phyloP scores from a whole-genome alignment of 2,113 vertebrate species.

The Hippopotamus amphibius region DNA sequence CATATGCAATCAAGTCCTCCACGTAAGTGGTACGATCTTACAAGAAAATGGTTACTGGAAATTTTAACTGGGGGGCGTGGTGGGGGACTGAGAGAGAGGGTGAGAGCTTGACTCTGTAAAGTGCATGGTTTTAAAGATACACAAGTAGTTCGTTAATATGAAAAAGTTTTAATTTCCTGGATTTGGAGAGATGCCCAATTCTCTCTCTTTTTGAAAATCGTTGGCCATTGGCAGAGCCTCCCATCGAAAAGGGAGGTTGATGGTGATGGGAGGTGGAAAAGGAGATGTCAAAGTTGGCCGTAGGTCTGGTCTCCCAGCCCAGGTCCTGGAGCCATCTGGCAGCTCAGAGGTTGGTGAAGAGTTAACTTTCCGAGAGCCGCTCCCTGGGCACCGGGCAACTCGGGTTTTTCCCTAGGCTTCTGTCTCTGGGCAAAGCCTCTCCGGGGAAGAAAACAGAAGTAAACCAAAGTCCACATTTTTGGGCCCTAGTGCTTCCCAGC shows the following conservation, averaged over 20 bases:
- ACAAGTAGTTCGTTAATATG: neutral
- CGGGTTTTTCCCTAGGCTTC: neutral
- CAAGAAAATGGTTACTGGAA: neutral
- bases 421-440: neutral
- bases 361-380: neutral
- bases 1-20: neutral
- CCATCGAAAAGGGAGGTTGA: neutral
- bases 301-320: neutral
- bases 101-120: neutral
- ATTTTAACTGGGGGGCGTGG: neutral
- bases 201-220: neutral
- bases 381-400: neutral
- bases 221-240: neutral
- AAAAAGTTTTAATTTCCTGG: conserved; percentile 29
- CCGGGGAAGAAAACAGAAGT: neutral
- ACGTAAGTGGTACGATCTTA: neutral
- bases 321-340: neutral
- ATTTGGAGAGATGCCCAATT: neutral
- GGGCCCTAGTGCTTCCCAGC: neutral
- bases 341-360: neutral
- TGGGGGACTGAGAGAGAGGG: neutral
- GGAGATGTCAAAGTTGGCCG: neutral
- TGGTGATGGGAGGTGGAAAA: neutral
- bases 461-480: neutral
- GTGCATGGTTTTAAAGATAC: neutral